Evolutionary conservation across 2,113 vertebrate species (phyloP).

Genomic region (Prietella phreatophila): DNA sequence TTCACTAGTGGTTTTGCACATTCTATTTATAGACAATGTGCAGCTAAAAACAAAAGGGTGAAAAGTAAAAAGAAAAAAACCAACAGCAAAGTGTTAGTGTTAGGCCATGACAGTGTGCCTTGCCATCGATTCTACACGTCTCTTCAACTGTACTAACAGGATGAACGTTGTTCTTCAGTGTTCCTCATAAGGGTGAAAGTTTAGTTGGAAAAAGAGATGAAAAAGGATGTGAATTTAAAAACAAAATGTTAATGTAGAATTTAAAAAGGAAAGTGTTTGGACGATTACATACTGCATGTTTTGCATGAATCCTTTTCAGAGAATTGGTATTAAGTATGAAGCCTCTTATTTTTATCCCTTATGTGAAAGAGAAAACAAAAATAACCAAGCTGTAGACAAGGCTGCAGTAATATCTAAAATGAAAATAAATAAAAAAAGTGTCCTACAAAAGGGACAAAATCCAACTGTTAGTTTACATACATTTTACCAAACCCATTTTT

Average conservation of each 20-base stretch:
- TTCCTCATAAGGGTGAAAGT: background rate
- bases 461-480: background rate
- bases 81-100: background rate
- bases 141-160: background rate
- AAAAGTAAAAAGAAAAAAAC: background rate
- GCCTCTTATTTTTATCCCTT: background rate
- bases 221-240: background rate
- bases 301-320: background rate
- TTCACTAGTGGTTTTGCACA: background rate
- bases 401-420: background rate
- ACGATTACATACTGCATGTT: background rate
- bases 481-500: background rate
- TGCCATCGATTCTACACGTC: background rate
- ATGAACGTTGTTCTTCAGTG: background rate
- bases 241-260: no score
- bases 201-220: background rate
- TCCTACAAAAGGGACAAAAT: background rate
- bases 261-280: background rate
- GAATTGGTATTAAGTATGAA: background rate
- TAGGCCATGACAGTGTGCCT: background rate
- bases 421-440: no score
- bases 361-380: background rate
- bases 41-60: background rate
- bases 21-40: background rate
- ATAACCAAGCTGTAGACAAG: background rate